A percentile compares a stretch with the other conserved stretches of the same genome.
These are phyloP conservation scores for Cirrhinus molitorella DNA, from an alignment of 2,797 vertebrate species.

Conservation along the genomic window DNA sequence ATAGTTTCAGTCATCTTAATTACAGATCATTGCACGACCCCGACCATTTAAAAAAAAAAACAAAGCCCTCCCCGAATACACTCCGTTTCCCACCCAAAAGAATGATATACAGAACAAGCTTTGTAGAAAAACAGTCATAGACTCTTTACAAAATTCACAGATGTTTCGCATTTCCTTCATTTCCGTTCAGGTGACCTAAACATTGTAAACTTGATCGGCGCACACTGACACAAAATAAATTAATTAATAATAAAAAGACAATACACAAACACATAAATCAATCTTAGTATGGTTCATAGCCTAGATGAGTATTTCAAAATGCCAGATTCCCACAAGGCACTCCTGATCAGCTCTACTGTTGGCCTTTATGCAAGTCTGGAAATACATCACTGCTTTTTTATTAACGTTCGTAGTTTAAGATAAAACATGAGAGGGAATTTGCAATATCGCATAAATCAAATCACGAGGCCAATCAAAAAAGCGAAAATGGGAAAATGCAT, in stretches of 20 bases:
- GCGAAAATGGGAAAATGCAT: constrained; percentile 31
- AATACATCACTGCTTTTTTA: constrained; percentile 16
- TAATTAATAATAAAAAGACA: constrained; percentile 33
- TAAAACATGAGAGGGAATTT: background rate
- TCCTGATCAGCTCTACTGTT: constrained; percentile 66
- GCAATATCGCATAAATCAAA: constrained; percentile 23
- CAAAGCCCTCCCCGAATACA: constrained; percentile 26
- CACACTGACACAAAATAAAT: constrained; percentile 50
- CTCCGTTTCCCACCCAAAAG: constrained; percentile 47
- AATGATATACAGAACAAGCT: constrained; percentile 79
- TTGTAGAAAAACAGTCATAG: constrained; percentile 81
- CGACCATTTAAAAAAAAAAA: constrained; percentile 70
- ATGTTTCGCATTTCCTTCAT: constrained; percentile 65
- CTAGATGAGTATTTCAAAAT: background rate
- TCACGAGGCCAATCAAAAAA: constrained; percentile 25
- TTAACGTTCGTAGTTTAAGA: constrained; percentile 15
- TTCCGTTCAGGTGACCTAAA: constrained; percentile 71
- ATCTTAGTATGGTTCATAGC: constrained; percentile 12
- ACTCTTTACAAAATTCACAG: constrained; percentile 86
- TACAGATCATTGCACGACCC: constrained; percentile 82
- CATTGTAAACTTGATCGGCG: constrained; percentile 65
- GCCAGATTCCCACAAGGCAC: constrained; percentile 54
- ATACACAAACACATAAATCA: constrained; percentile 48
- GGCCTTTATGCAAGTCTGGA: background rate
- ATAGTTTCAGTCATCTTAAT: constrained; percentile 75